Base-by-base conservation (phyloP, 30 jellyfish, hydroid and myxozoan genomes). In the Hydra vulgaris region DNA sequence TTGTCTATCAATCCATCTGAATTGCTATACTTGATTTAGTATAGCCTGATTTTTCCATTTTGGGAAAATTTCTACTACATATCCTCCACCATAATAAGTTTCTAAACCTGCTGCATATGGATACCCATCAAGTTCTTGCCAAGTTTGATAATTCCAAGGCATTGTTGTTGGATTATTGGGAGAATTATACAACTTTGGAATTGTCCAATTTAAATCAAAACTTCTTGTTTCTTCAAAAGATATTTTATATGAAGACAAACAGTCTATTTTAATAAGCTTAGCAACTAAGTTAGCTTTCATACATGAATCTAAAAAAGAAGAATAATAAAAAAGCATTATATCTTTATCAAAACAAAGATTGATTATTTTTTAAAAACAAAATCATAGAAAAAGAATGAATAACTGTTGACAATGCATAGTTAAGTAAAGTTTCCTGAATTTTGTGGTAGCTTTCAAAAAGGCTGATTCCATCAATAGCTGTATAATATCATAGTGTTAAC, bases 71-170 rank as follows among this genome's bases (percentile, higher is more conserved):
- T 92, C 98, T 82, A 83, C 87, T n/a, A n/a, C n/a, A n/a, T n/a
- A n/a, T 26, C 98, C 98, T 0, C 98, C 98, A 7, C 98, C 96
- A 53, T 76, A 86, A 80, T 92, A 92, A 27, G 98, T 82, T 5
- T 73, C 85, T 71, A 12, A 12, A 68, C 86, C 93, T 1, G 96
- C 98, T 89, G 89, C 26, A 80, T 81, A 78, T 26, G 98, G 98
- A 80, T 92, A 86, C 61, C 95, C 95, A 66, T 92, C 98, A n/a
- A 92, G 89, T 17, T 83, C 96, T 20, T 68, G 12, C 98, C 98
- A 92, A 15, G 79, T 71, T 74, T 92, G 98, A 73, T 86, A 92
- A 17, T 85, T 74, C 98, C 98, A 92, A 7, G 95, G 98, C 70
- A 74, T 85, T 25, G 81, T 87, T 21, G 3, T 21, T 16, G 87